Evolutionary conservation across 2,113 vertebrate genomes (phyloP).

Genomic region (Hassar affinis): DNA sequence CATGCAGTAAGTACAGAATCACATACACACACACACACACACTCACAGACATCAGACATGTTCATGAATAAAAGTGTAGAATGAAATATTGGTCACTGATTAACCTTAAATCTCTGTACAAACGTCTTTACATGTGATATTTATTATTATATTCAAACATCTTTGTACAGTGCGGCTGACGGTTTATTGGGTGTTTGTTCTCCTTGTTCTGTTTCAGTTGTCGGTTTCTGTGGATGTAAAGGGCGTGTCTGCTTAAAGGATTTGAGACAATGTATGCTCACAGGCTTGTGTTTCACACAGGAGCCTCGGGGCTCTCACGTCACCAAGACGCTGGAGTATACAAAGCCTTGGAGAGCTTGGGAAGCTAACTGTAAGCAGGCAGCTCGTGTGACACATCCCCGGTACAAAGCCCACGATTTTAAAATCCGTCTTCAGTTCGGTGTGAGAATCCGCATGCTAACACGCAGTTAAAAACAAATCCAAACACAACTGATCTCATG

Average conservation of each 20-base stretch:
- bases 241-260: slow-evolving; percentile 37
- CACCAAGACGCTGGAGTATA: slow-evolving; percentile 17
- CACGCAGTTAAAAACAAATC: not conserved
- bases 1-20: not conserved
- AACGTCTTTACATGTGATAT: not conserved
- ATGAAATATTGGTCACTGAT: not conserved
- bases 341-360: not conserved
- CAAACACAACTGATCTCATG: not conserved
- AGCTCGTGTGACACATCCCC: too few species aligned
- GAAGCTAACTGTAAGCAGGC: too few species aligned
- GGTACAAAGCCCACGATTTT: too few species aligned
- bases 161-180: not conserved
- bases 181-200: not conserved
- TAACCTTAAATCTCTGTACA: not conserved
- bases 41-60: not conserved
- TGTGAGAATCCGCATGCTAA: not conserved
- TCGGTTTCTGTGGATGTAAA: not conserved
- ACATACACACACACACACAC: too few species aligned
- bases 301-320: slow-evolving; percentile 33
- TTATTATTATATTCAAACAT: not conserved
- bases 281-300: slow-evolving; percentile 38
- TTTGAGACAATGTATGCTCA: slow-evolving; percentile 16
- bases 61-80: not conserved
- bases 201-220: slow-evolving; percentile 28
- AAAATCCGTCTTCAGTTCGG: not conserved